phyloP scores from a whole-genome alignment of 2,888 invertebrate species.

The Oxystoma pomonae region DNA sequence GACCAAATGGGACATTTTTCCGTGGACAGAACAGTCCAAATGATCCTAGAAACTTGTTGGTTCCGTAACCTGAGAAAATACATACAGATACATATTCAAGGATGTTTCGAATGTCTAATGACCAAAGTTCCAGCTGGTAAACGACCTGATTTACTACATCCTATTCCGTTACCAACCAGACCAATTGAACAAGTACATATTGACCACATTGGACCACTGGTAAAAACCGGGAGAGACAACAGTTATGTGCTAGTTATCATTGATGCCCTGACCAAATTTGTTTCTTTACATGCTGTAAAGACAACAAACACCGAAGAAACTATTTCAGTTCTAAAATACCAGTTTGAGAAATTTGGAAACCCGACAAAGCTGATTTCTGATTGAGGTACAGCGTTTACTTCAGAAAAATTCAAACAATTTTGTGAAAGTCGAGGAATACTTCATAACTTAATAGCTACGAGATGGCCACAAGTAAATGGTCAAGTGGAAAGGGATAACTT shows the following conservation, averaged over 20 bases:
- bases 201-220: background rate
- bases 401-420: too few relatives aligned
- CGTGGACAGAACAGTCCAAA: constrained; percentile 2
- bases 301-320: background rate
- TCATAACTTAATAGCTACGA: too few relatives aligned
- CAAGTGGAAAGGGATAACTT: too few relatives aligned
- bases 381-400: background rate
- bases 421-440: too few relatives aligned
- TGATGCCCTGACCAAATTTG: background rate
- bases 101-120: constrained; percentile 5
- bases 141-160: constrained; percentile 7
- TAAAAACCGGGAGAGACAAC: background rate
- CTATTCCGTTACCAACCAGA: background rate
- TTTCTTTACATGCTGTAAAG: background rate
- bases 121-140: constrained; percentile 11
- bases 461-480: too few relatives aligned
- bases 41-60: constrained; percentile 4
- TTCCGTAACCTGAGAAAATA: constrained; percentile 2
- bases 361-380: background rate
- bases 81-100: background rate
- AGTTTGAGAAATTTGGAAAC: background rate
- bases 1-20: constrained; percentile 9
- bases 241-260: background rate
- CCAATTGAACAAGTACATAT: constrained; percentile 6
- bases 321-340: background rate